Evolutionary conservation across 2,888 invertebrate species (phyloP).

Genomic region (Synanthedon tipuliformis): DNA sequence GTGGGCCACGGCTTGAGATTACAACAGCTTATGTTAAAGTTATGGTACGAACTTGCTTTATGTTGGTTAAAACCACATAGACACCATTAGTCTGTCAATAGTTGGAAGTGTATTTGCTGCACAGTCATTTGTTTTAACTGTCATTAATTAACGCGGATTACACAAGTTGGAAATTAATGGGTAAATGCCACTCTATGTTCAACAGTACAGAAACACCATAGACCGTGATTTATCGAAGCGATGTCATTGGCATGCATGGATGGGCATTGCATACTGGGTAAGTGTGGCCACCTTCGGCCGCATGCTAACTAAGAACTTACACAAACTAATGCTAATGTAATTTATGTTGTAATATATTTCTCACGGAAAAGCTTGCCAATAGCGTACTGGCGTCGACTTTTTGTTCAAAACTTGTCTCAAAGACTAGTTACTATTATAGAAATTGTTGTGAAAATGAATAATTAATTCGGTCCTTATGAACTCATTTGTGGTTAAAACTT

Average conservation of each 20-base stretch:
- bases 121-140: not conserved
- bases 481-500: no score
- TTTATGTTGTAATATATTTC: conserved; percentile 3
- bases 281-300: no score
- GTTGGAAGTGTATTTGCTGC: not conserved
- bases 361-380: conserved; percentile 2
- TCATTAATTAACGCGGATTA: no score
- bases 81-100: not conserved
- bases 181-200: no score
- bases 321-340: not conserved
- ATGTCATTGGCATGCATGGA: no score
- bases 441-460: not conserved
- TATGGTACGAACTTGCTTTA: not conserved
- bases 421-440: not conserved
- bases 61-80: not conserved
- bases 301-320: no score
- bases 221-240: no score
- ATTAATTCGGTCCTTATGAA: no score
- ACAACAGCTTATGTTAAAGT: conserved; percentile 17
- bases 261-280: no score
- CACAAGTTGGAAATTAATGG: no score
- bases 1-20: conserved; percentile 38
- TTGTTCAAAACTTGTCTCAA: not conserved
- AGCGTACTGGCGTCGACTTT: not conserved
- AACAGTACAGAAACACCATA: no score